A percentile compares a stretch with the other conserved stretches of the same genome.
These are phyloP conservation scores for Phylloscopus collybita DNA, from an alignment of 2,797 vertebrate species.

Conservation along the genomic window DNA sequence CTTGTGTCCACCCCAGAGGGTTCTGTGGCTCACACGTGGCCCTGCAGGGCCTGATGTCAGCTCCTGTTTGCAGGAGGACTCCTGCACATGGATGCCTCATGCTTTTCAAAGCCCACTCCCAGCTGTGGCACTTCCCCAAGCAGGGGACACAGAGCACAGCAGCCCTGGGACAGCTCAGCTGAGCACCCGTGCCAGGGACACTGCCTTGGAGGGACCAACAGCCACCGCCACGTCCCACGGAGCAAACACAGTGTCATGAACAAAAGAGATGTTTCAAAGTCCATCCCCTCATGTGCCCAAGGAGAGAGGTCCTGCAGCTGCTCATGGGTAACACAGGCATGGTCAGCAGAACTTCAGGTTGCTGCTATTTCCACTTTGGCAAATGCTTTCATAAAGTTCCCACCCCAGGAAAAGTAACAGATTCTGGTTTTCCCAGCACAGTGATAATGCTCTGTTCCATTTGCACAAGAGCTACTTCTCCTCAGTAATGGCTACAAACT, in stretches of 20 bases:
- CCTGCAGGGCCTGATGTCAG: background rate
- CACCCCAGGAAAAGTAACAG: background rate
- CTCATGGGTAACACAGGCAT: fast-evolving
- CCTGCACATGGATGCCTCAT: background rate
- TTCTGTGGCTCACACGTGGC: fast-evolving
- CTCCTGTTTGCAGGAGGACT: background rate
- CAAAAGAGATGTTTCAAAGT: background rate
- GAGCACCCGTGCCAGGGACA: background rate
- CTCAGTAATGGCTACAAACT: background rate
- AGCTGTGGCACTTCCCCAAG: background rate
- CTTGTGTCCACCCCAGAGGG: fast-evolving
- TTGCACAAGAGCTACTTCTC: background rate
- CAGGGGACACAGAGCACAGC: fast-evolving
- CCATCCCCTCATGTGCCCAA: background rate
- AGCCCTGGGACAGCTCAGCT: background rate
- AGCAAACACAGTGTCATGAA: background rate
- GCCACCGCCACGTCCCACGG: fast-evolving
- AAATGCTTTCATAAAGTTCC: background rate
- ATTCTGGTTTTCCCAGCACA: background rate
- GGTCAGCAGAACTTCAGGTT: fast-evolving
- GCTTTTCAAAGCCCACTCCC: background rate
- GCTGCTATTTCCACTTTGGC: background rate
- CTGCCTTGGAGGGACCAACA: background rate
- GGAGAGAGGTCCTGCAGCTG: background rate
- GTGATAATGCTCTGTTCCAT: background rate